A percentile compares a stretch with the other conserved stretches of the same genome.
phyloP scores from a whole-genome alignment of 2,797 vertebrate species.

The Muraenolepis orangiensis region DNA sequence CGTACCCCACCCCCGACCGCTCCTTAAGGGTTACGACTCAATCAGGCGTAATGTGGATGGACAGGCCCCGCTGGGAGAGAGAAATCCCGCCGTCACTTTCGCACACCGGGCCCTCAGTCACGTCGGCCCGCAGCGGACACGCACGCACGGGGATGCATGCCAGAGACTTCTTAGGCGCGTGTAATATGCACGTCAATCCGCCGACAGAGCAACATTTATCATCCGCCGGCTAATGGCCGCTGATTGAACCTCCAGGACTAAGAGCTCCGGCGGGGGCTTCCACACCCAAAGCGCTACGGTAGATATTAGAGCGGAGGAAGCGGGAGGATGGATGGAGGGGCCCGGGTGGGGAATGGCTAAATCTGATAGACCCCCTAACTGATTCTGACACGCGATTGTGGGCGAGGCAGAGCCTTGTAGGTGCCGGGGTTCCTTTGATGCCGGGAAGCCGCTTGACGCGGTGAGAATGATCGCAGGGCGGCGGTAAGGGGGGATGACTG shows the following conservation, averaged over 20 bases:
- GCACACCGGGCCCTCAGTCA: constrained; percentile 35
- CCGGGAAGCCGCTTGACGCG: constrained; percentile 23
- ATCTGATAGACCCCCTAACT: constrained; percentile 35
- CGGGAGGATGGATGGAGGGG: not conserved
- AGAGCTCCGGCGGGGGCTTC: constrained; percentile 46
- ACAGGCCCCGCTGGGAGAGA: constrained; percentile 23
- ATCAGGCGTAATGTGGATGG: constrained; percentile 23
- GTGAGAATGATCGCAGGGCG: constrained; percentile 34
- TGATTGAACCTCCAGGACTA: constrained; percentile 63
- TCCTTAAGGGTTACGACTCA: constrained; percentile 35
- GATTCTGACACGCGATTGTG: constrained; percentile 40
- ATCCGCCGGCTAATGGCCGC: constrained; percentile 49
- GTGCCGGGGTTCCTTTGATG: constrained; percentile 43
- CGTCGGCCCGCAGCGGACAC: constrained; percentile 7
- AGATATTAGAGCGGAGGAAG: constrained; percentile 23
- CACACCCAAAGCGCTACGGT: constrained; percentile 33
- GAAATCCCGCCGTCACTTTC: constrained; percentile 19
- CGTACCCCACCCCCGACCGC: constrained; percentile 11
- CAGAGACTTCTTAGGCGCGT: constrained; percentile 35
- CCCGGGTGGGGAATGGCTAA: not conserved
- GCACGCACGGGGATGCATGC: constrained; percentile 18
- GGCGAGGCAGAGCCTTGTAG: constrained; percentile 22
- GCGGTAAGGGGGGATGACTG: constrained; percentile 17
- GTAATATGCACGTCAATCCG: constrained; percentile 58
- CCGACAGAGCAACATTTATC: constrained; percentile 58